Conservation (phyloP, 53 echinoderm and acorn worm genomes). For the Hippasteria phrygiana region DNA sequence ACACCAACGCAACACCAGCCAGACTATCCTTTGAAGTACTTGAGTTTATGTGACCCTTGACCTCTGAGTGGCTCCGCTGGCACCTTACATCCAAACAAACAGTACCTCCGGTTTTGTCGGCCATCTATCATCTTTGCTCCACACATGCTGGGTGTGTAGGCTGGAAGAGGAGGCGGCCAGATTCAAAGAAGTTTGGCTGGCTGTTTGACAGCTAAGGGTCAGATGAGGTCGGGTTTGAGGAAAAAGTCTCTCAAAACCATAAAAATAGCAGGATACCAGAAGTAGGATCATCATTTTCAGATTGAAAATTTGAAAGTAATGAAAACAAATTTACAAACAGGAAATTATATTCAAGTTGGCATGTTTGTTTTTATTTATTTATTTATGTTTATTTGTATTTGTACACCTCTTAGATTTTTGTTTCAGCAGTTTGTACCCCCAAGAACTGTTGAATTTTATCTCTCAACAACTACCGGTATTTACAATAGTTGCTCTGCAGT, state of each 20-base stretch:
- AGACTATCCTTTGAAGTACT: constrained; percentile 26
- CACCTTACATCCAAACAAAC: constrained; percentile 67
- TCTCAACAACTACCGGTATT: no score
- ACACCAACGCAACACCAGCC: neutral
- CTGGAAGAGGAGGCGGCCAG: neutral
- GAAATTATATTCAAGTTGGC: no score
- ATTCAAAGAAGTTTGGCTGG: neutral
- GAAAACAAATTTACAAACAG: no score
- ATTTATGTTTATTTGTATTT: no score
- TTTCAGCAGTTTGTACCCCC: no score
- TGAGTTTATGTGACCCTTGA: constrained; percentile 47
- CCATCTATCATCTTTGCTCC: constrained; percentile 53
- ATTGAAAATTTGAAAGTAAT: neutral
- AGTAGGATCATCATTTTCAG: neutral
- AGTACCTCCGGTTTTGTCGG: neutral
- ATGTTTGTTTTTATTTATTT: no score
- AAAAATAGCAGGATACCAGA: neutral
- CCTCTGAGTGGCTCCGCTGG: constrained; percentile 24
- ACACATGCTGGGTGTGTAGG: constrained; percentile 47
- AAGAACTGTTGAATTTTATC: no score
- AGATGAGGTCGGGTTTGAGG: neutral
- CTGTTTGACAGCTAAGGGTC: constrained; percentile 28
- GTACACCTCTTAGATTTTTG: no score
- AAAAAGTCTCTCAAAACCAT: neutral
- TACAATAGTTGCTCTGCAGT: no score